These are phyloP conservation scores for Epizoanthus illoricatus DNA, from an alignment of 92 coral and sea anemone genomes.

Conservation along the genomic window DNA sequence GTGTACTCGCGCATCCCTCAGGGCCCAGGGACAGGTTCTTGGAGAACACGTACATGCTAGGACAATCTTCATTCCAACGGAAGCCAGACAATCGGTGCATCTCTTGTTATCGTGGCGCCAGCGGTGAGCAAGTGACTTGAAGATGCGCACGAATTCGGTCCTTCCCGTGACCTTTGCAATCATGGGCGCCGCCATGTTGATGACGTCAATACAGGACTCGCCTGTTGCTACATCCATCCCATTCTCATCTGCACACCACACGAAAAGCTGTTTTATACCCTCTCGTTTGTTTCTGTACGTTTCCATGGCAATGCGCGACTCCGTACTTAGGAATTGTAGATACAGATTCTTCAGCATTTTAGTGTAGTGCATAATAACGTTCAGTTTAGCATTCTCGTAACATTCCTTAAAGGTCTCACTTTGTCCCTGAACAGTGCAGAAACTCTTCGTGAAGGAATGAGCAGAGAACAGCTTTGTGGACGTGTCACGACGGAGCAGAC, in stretches of 20 bases:
- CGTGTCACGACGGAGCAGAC: background rate
- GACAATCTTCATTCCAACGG: slow-evolving; percentile 53
- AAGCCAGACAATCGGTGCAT: slow-evolving; percentile 50
- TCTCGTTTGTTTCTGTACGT: slow-evolving; percentile 44
- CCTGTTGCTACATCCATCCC: slow-evolving; percentile 27
- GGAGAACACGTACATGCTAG: slow-evolving; percentile 44
- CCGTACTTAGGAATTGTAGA: slow-evolving; percentile 41
- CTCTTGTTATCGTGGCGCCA: slow-evolving; percentile 38
- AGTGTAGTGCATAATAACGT: slow-evolving; percentile 36
- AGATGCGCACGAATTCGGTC: background rate
- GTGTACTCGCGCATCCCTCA: slow-evolving; percentile 34
- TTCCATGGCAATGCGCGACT: slow-evolving; percentile 35
- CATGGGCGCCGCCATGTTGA: slow-evolving; percentile 44
- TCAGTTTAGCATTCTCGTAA: slow-evolving; percentile 30
- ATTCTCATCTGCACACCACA: slow-evolving; percentile 23
- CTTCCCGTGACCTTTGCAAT: slow-evolving; percentile 47
- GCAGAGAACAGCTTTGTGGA: background rate
- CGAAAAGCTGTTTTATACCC: slow-evolving; percentile 39
- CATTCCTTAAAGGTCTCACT: slow-evolving; percentile 7
- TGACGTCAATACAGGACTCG: slow-evolving; percentile 29
- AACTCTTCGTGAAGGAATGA: slow-evolving; percentile 28
- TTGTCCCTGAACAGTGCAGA: slow-evolving; percentile 37
- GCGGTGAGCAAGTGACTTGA: background rate
- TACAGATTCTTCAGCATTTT: slow-evolving; percentile 38
- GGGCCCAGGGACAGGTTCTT: slow-evolving; percentile 29